Evolutionary conservation across 2,888 invertebrate genomes (phyloP).

Genomic region (Agrenia bidenticulata): DNA sequence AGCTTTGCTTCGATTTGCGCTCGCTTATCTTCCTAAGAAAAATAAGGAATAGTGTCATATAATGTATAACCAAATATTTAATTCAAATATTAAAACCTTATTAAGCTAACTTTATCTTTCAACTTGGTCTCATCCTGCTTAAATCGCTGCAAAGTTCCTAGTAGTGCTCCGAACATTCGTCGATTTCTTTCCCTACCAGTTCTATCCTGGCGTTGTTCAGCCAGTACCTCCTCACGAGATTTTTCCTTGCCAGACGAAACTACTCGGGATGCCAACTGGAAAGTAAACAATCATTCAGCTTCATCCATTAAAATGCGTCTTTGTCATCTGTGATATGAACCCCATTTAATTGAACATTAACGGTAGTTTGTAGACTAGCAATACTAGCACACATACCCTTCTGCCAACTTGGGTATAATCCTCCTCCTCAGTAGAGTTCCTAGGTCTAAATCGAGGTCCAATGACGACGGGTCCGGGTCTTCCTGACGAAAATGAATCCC

Average conservation of each 20-base stretch:
- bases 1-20: conserved; percentile 88
- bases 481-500: not conserved
- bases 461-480: conserved; percentile 1
- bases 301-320: not conserved
- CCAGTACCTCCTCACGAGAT: conserved; percentile 76
- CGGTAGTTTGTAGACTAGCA: not conserved
- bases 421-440: conserved; percentile 5
- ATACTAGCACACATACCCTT: conserved; percentile 9
- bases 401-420: not conserved
- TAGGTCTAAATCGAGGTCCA: conserved; percentile 4
- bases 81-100: not conserved
- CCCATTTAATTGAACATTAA: not conserved
- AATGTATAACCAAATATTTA: not conserved
- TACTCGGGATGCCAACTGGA: conserved; percentile 66
- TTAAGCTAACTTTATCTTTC: conserved; percentile 69
- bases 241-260: conserved; percentile 77
- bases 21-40: conserved; percentile 73
- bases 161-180: conserved; percentile 91
- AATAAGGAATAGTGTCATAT: too few relatives aligned
- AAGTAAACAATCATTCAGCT: not conserved
- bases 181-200: conserved; percentile 75
- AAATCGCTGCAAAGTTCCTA: conserved; percentile 94
- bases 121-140: conserved; percentile 88
- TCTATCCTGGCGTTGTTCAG: conserved; percentile 80
- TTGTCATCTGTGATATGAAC: too few relatives aligned